Base-by-base conservation (phyloP, 2,113 vertebrate genomes). In the Ciconia maguari region DNA sequence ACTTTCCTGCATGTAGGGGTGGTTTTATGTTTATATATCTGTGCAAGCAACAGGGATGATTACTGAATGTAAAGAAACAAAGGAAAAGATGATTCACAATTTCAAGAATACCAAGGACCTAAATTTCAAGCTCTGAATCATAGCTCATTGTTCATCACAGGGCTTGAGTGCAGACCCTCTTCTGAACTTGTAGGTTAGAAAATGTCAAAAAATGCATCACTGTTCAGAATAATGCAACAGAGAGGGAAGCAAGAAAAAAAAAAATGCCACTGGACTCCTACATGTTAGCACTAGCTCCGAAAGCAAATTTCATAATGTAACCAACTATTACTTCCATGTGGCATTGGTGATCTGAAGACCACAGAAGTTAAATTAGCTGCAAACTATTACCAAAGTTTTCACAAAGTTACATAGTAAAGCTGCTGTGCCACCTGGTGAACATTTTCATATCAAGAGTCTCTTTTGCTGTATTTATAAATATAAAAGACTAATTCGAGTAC, bases 391-490 rank as follows among this genome's bases (percentile, higher is more conserved):
- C 10, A 8, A 52, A 93, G 34, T 72, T 93, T 38, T 38, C 38
- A 38, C 38, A 38, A 38, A 38, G 38, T 38, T 38, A 38, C 38
- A 38, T 38, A 38, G 38, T 65, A 91, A 94, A 89, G 70, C 87
- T 95, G 74, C 91, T 62, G 60, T 93, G 91, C 86, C 89, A 93
- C 94, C 94, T 94, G 95, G 83, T 46, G 83, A 96, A 93, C 51
- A 19, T 79, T 91, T 89, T 75, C 83, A 44, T 15, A 20, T 25
- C 57, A 79, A 82, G 80, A 89, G 48, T 29, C 80, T 92, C 77
- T 94, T 75, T 64, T 68, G 52, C 69, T 69, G 13, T n/a, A 19
- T 94, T 84, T 84, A 72, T 91, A 69, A 17, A 69, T 51, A 91
- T 18, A 79, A 90, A 92, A 72, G 77, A 38, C 49, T 72, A 71